Evolutionary conservation across 2,113 vertebrate genomes (phyloP), one percentile per base, ranked within the genome.

Genomic region (Austrofundulus limnaeus): DNA sequence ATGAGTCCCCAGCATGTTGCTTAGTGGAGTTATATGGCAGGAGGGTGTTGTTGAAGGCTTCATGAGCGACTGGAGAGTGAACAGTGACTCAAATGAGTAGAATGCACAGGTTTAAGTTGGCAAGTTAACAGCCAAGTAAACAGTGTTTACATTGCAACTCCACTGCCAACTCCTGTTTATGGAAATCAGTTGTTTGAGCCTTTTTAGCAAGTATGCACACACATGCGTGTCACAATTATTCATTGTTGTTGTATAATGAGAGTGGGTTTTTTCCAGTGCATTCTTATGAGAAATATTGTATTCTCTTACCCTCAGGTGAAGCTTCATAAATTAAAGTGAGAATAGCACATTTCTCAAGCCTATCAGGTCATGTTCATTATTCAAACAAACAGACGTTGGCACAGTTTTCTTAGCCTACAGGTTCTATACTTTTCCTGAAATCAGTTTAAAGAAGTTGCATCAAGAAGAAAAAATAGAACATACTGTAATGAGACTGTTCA

Each of bases 331-430:
- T 84, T 80, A 82, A 79, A 84, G 72, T 57, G 63, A 75, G 64
- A 62, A 50, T 52, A 75, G 65, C 51, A 48, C 80, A 61, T 77
- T 72, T 79, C 67, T 72, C 72, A 79, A 77, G 69, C 66, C 50
- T 78, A 83, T 67, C 75, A 84, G 86, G 86, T 84, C 86, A 85
- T 71, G 67, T 75, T 84, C 75, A 86, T 88, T 86, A 81, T 85
- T 88, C 84, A 83, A 72, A 79, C 64, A 75, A 83, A 86, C 77
- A 81, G 62, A 61, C 38, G 45, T 59, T 84, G 80, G 80, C 84
- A 86, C 82, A 80, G 78, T 83, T 87, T 82, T 53, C 71, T 51
- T 66, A 53, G 61, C 61, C 61, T 64, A 67, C 59, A 75, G 51
- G 61, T 70, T 82, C 72, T 63, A 76, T 62, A 78, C 23, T 75